Conservation (phyloP, 2,113 vertebrate genomes). For the Serranochromis macrocephalus region DNA sequence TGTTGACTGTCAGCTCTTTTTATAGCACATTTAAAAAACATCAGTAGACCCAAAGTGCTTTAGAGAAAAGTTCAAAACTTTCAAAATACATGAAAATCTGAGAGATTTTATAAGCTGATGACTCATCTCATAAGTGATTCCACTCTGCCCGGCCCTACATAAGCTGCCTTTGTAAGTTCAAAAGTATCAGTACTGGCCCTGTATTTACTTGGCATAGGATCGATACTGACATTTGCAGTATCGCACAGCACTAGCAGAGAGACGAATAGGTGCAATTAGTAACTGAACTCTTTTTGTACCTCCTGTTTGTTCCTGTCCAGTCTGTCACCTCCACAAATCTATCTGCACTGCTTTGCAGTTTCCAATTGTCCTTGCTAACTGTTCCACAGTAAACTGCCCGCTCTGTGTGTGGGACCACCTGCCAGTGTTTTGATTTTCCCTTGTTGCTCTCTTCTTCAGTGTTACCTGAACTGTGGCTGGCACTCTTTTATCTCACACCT, state of each 20-base stretch:
- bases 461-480: constrained; percentile 39
- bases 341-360: neutral
- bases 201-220: neutral
- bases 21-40: neutral
- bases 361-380: constrained; percentile 17
- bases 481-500: neutral
- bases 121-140: neutral
- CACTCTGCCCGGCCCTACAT: neutral
- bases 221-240: neutral
- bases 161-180: neutral
- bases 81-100: neutral
- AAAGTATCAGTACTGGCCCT: neutral
- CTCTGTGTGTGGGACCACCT: constrained; percentile 29
- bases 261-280: neutral
- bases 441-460: constrained; percentile 38
- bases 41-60: neutral
- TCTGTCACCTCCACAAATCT: constrained; percentile 18
- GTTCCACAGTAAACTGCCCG: neutral
- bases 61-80: neutral
- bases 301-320: neutral
- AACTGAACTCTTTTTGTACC: neutral
- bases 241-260: neutral
- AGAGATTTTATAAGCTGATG: neutral
- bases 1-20: neutral
- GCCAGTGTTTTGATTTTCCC: constrained; percentile 60